Percentiles rank a stretch among this genome's conserved stretches.
Evolutionary conservation across 2,888 invertebrate genomes (phyloP).

Genomic region (Blastobasis adustella): DNA sequence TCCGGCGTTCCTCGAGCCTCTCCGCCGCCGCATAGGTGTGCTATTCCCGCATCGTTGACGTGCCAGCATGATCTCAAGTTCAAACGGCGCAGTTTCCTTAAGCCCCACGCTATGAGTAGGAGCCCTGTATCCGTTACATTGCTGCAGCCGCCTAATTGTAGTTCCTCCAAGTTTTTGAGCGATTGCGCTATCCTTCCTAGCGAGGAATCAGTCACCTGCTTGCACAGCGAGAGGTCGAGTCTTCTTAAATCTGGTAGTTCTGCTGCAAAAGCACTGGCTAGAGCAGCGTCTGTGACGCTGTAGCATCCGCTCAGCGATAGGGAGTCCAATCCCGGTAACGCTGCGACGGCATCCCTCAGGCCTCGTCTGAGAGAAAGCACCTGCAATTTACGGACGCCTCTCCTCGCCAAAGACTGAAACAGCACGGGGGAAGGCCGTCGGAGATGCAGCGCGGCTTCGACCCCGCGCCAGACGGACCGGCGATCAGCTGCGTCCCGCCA

Average conservation of each 20-base stretch:
- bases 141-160: slow-evolving; percentile 94
- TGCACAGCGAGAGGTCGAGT: slow-evolving; percentile 92
- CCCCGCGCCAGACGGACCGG: slow-evolving; percentile 94
- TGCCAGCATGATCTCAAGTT: slow-evolving; percentile 95
- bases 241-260: slow-evolving; percentile 85
- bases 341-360: slow-evolving; percentile 88
- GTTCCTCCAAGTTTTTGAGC: slow-evolving; percentile 87
- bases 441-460: slow-evolving; percentile 92
- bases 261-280: slow-evolving; percentile 86
- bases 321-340: slow-evolving; percentile 89
- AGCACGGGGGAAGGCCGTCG: slow-evolving; percentile 87
- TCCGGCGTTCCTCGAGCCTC: slow-evolving; percentile 86
- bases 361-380: slow-evolving; percentile 89
- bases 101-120: slow-evolving; percentile 89
- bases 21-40: slow-evolving; percentile 85
- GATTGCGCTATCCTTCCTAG: slow-evolving; percentile 89
- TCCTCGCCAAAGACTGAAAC: slow-evolving; percentile 88
- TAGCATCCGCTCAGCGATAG: slow-evolving; percentile 95
- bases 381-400: slow-evolving; percentile 92
- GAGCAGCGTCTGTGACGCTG: slow-evolving; percentile 90
- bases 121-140: slow-evolving; percentile 93
- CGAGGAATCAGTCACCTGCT: slow-evolving; percentile 95
- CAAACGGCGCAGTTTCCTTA: slow-evolving; percentile 87
- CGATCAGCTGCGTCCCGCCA: slow-evolving; percentile 96
- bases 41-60: slow-evolving; percentile 92